Conservation (phyloP, 2,113 vertebrate species). For the Carlito syrichta region DNA sequence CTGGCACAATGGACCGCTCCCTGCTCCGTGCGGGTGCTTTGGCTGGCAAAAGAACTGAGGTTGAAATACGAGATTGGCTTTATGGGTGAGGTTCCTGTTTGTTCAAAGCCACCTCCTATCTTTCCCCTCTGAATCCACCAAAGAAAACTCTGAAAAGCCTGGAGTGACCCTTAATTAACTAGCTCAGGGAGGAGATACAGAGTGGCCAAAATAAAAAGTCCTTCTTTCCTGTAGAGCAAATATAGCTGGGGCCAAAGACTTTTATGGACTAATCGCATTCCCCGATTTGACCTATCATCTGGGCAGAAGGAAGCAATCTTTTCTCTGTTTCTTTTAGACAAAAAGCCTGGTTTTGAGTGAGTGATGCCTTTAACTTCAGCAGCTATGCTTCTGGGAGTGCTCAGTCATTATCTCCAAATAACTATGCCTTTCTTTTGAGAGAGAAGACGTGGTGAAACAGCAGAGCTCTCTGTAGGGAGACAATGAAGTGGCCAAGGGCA, state of each 20-base stretch:
- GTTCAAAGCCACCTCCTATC: conserved; percentile 57
- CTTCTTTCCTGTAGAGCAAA: not conserved
- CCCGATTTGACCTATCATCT: not conserved
- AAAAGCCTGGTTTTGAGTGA: not conserved
- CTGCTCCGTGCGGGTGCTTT: conserved; percentile 1
- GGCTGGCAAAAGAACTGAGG: conserved; percentile 65
- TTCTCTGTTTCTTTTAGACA: not conserved
- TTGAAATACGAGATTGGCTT: conserved; percentile 71
- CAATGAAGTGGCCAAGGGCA: rapidly evolving
- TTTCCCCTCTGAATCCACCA: conserved; percentile 61
- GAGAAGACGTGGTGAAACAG: not conserved
- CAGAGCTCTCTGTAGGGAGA: no score
- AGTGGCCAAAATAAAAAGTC: not conserved
- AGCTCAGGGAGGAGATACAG: not conserved
- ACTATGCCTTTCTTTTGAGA: not conserved
- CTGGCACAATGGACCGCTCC: conserved; percentile 33
- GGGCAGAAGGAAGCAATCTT: not conserved
- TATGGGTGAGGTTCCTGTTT: conserved; percentile 75
- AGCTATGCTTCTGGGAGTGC: not conserved
- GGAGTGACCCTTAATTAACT: conserved; percentile 64
- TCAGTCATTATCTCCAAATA: not conserved
- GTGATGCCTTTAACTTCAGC: not conserved
- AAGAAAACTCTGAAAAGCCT: conserved; percentile 71
- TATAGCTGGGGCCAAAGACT: not conserved
- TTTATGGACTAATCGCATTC: not conserved